A percentile compares a stretch with the other conserved stretches of the same genome.
phyloP scores from a whole-genome alignment of 30 jellyfish, hydroid and myxozoan genomes.

The Euphysa ruthae region DNA sequence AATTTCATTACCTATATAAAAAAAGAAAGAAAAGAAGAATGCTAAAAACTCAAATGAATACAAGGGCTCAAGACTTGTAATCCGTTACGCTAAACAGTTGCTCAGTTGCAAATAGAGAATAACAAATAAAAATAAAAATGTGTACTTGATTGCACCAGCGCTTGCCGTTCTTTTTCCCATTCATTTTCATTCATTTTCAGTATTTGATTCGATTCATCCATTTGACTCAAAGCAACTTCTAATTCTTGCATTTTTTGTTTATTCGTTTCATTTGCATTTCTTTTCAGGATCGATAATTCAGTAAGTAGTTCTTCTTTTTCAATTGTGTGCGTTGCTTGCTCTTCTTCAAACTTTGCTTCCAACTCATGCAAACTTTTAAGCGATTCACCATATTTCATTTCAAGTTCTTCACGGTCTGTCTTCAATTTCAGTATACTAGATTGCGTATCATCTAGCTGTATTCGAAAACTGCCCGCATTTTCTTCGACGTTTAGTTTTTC shows the following conservation, averaged over 20 bases:
- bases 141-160: background rate
- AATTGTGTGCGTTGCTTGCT: background rate
- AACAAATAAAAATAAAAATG: too few species aligned
- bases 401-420: slow-evolving; percentile 9
- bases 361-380: background rate
- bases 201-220: background rate
- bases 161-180: slow-evolving; percentile 8
- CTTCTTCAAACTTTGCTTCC: slow-evolving; percentile 12
- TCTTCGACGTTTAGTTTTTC: background rate
- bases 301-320: slow-evolving; percentile 19
- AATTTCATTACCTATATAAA: too few species aligned
- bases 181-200: slow-evolving; percentile 2
- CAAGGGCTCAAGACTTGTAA: too few species aligned
- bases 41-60: too few species aligned
- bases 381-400: slow-evolving; percentile 1
- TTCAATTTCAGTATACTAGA: background rate
- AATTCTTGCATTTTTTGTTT: background rate
- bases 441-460: background rate
- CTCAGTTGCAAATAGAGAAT: too few species aligned
- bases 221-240: background rate
- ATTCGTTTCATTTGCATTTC: slow-evolving; percentile 1
- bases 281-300: slow-evolving; percentile 2
- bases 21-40: too few species aligned
- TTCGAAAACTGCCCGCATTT: background rate
- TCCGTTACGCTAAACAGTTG: too few species aligned